Evolutionary conservation across 1,140 invertebrate species (phyloP).

Genomic region (Eubasilissa regina): DNA sequence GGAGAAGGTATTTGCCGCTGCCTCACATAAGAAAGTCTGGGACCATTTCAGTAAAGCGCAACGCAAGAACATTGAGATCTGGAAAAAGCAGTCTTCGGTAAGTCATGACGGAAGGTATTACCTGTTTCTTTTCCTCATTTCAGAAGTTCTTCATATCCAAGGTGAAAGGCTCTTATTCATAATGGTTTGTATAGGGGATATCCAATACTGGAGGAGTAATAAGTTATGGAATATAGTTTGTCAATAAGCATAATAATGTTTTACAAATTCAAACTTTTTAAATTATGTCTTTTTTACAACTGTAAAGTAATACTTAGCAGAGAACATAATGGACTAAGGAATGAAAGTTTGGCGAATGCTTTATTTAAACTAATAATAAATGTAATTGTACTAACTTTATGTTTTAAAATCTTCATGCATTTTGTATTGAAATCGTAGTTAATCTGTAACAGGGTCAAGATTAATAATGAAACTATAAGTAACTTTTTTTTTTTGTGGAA

Average conservation of each 20-base stretch:
- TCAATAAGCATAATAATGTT: not conserved
- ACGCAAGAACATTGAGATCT: constrained; percentile 97
- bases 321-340: no score
- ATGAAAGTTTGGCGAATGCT: no score
- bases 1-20: constrained; percentile 94
- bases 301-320: no score
- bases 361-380: no score
- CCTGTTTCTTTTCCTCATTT: constrained; percentile 4
- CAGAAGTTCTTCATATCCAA: not conserved
- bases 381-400: no score
- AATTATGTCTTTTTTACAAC: no score
- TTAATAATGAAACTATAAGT: no score
- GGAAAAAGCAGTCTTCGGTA: constrained; percentile 98
- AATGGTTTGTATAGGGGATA: constrained; percentile 19
- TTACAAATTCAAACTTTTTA: no score
- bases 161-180: not conserved
- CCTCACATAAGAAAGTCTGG: constrained; percentile 98
- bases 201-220: constrained; percentile 15
- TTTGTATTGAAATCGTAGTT: no score
- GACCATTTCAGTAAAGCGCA: constrained; percentile 99
- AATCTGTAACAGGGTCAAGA: no score
- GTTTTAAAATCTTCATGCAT: no score
- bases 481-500: no score
- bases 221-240: not conserved
- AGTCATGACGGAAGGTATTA: constrained; percentile 71